Percentiles rank a stretch among this genome's conserved stretches.
Evolutionary conservation across 2,888 invertebrate species (phyloP).

Genomic region (Drosophila merina): DNA sequence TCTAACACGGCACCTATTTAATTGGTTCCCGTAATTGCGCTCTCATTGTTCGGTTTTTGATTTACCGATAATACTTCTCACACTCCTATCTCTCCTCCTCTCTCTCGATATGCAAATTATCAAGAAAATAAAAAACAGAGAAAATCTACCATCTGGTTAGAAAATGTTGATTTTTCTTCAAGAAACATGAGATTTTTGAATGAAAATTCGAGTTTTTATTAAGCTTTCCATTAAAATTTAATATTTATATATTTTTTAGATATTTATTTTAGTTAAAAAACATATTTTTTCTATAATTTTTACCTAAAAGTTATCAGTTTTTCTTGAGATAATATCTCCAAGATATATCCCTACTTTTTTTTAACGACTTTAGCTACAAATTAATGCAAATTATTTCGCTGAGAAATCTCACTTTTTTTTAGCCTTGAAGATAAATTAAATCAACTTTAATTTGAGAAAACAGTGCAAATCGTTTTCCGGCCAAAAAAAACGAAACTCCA

Average conservation of each 20-base stretch:
- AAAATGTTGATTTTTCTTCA: not conserved
- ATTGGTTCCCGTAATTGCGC: slow-evolving; percentile 34
- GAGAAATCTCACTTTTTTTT: not conserved
- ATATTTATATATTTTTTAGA: not conserved
- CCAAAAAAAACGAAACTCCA: slow-evolving; percentile 19
- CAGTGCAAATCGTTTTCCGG: slow-evolving; percentile 34
- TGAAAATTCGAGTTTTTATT: too few species aligned
- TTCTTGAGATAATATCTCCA: not conserved
- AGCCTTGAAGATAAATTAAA: slow-evolving; percentile 18
- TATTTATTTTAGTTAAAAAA: not conserved
- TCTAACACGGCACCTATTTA: slow-evolving; percentile 1
- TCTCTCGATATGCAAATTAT: slow-evolving; percentile 18
- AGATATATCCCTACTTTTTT: not conserved
- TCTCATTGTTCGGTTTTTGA: slow-evolving; percentile 32
- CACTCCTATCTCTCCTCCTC: not conserved
- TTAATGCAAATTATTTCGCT: slow-evolving; percentile 1
- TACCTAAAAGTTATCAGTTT: not conserved
- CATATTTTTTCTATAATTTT: not conserved
- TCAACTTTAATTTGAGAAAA: slow-evolving; percentile 36
- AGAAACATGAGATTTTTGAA: not conserved
- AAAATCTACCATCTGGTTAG: not conserved
- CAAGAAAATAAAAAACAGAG: not conserved
- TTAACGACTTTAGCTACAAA: not conserved
- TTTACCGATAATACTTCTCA: slow-evolving; percentile 21
- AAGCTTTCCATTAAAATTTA: not conserved